Base-by-base conservation (phyloP, 2,888 invertebrate genomes). In the Clostera curtula region DNA sequence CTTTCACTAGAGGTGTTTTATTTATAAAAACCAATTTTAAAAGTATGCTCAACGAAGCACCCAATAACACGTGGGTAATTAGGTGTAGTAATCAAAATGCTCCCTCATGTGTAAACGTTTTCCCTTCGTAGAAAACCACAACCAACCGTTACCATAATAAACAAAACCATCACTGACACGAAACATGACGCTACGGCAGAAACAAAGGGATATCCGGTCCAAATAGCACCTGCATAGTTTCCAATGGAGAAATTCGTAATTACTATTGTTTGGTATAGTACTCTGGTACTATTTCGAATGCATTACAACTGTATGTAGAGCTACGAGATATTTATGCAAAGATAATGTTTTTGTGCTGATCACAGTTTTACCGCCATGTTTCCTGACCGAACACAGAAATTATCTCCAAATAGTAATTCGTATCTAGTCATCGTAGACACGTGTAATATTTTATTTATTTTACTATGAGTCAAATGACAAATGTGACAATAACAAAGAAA, bases 181-280 rank as follows among this genome's bases (percentile, higher is more conserved):
- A 66, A 73, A 68, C 72, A 65, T 65, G 57, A 66, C 48, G 61
- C 59, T 57, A 31, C 45, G 42, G 49, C 58, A 66, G 63, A 72
- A 74, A 70, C 67, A 66, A 66, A 64, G 52, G 65, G 65, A 69
- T 68, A 65, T 77, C 75, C 75, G 72, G 62, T 63, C 50, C 44
- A 49, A 40, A 56, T 57, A 49, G 43, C 40, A 50, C 39, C 43
- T 40, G 46, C 36, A 29, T 39, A 47, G 29, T 27, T 25, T 32
- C 31, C 15, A 43, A 27, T 31, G 38, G 47, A 49, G 40, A 50
- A 48, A 49, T 45, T 39, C 34, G 39, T 49, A 50, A 56, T 51
- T 53, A 29, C 39, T 32, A 30, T 27, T 35, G 31, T 29, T 25
- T n/a, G n/a, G n/a, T n/a, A n/a, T n/a, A n/a, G n/a, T n/a, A n/a